Conservation (phyloP, 2,888 invertebrate species). For the Coelogynopora nodosa region DNA sequence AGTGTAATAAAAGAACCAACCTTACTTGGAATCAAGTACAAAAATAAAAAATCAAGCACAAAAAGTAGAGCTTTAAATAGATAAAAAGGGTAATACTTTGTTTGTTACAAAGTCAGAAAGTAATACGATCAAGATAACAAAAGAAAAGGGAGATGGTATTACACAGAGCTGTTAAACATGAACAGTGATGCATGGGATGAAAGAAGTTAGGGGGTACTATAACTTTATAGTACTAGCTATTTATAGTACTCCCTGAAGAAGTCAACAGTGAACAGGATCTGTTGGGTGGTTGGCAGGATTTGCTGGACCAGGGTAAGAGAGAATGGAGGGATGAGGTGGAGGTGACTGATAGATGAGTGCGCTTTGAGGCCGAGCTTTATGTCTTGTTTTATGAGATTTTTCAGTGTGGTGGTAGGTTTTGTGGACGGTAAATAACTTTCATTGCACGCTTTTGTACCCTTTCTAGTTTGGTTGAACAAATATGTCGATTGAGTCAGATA, state of each 20-base stretch:
- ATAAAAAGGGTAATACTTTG: too few relatives aligned
- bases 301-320: neutral
- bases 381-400: neutral
- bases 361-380: neutral
- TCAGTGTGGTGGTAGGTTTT: neutral
- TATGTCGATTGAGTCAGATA: neutral
- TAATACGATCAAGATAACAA: too few relatives aligned
- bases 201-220: too few relatives aligned
- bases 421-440: neutral
- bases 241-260: too few relatives aligned
- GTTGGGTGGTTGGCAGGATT: neutral
- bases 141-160: neutral
- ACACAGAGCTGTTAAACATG: neutral
- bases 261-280: neutral
- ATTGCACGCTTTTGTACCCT: neutral
- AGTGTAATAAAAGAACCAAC: too few relatives aligned
- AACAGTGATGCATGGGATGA: neutral
- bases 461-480: neutral
- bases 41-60: too few relatives aligned
- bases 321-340: neutral
- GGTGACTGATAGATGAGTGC: neutral
- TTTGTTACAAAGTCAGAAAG: too few relatives aligned
- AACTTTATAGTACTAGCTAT: too few relatives aligned
- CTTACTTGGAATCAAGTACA: too few relatives aligned
- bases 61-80: too few relatives aligned